These are phyloP conservation scores for Poecile atricapillus DNA, from an alignment of 2,113 vertebrate species.

Conservation along the genomic window DNA sequence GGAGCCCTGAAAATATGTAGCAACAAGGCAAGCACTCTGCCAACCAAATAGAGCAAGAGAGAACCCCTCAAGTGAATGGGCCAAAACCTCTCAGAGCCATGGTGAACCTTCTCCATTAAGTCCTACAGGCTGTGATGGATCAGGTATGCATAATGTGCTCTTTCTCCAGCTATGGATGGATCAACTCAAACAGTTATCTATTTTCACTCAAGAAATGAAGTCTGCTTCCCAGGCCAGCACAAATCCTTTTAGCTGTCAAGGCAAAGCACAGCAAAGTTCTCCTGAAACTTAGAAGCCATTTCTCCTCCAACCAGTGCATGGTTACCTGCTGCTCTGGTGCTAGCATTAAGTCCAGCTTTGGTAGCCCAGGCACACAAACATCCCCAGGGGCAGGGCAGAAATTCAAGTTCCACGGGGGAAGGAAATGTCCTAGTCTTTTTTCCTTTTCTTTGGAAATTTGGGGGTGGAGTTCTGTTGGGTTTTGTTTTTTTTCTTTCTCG, in stretches of 20 bases:
- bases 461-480: too few species aligned
- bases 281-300: not conserved
- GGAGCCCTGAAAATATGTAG: not conserved
- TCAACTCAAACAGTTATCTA: not conserved
- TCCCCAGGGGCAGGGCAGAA: not conserved
- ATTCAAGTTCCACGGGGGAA: not conserved
- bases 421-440: not conserved
- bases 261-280: not conserved
- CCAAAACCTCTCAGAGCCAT: not conserved
- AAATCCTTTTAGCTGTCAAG: not conserved
- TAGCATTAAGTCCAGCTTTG: not conserved
- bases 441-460: not conserved
- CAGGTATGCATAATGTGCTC: not conserved
- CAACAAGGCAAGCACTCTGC: not conserved
- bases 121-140: not conserved
- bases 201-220: not conserved
- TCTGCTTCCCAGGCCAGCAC: not conserved
- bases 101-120: not conserved
- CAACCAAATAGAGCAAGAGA: not conserved
- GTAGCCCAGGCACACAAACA: not conserved
- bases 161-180: not conserved
- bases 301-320: fast-evolving
- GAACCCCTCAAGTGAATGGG: not conserved
- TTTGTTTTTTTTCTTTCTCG: not conserved
- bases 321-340: not conserved